These are phyloP conservation scores for Cephalopachus bancanus DNA, from an alignment of 2,797 vertebrate genomes.

Conservation along the genomic window DNA sequence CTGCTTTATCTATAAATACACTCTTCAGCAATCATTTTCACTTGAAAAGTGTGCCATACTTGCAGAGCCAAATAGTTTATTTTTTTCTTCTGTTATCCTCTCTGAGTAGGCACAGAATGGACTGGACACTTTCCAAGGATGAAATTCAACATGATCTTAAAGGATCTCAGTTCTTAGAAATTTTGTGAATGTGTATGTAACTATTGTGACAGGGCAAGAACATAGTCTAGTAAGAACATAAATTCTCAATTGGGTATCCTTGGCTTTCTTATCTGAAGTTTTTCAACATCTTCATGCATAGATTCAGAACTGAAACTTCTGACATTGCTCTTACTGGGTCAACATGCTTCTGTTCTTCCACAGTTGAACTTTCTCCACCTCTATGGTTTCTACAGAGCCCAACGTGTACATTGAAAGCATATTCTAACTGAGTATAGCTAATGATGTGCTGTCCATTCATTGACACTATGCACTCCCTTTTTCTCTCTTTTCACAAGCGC, in stretches of 20 bases:
- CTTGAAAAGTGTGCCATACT: conserved; percentile 42
- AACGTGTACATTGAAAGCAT: background rate
- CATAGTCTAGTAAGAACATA: conserved; percentile 56
- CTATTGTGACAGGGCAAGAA: conserved; percentile 80
- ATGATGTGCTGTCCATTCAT: background rate
- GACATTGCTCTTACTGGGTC: background rate
- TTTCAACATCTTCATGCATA: background rate
- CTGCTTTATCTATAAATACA: conserved; percentile 78
- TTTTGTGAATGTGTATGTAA: conserved; percentile 82
- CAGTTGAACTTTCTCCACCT: background rate
- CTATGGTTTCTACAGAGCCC: background rate
- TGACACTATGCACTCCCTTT: background rate
- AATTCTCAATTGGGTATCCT: conserved; percentile 60
- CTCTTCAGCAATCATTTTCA: conserved; percentile 69
- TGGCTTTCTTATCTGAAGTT: conserved; percentile 43
- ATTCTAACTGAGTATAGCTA: background rate
- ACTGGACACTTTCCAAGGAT: conserved; percentile 75
- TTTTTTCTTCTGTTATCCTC: conserved; percentile 46
- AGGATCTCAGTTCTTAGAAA: conserved; percentile 78
- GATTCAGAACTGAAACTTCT: conserved; percentile 39
- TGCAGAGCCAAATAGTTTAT: conserved; percentile 18
- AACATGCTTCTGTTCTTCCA: background rate
- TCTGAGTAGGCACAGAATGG: conserved; percentile 61
- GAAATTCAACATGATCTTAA: conserved; percentile 72
- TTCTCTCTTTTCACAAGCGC: background rate